phyloP scores from a whole-genome alignment of 2,113 vertebrate species.

The Speoplatyrhinus poulsoni region DNA sequence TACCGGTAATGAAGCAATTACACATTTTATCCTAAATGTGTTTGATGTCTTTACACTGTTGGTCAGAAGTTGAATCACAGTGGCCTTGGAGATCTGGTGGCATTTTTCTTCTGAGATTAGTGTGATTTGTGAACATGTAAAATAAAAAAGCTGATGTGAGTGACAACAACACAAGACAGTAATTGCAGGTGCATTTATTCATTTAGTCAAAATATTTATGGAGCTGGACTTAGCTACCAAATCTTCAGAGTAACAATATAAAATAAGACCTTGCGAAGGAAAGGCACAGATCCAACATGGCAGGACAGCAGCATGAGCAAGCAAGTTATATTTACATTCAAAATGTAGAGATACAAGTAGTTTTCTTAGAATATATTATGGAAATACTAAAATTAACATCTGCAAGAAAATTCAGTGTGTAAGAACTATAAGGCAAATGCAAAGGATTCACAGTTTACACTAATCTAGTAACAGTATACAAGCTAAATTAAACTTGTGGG shows the following conservation, averaged over 20 bases:
- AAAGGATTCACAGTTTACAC: slow-evolving; percentile 68
- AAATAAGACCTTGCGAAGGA: slow-evolving; percentile 68
- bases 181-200: slow-evolving; percentile 57
- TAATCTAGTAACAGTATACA: slow-evolving; percentile 29
- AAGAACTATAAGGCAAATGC: slow-evolving; percentile 61
- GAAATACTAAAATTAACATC: slow-evolving; percentile 35
- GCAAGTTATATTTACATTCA: slow-evolving; percentile 68
- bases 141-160: neutral
- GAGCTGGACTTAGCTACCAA: slow-evolving; percentile 57
- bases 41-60: too few species aligned
- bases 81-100: too few species aligned
- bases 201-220: slow-evolving; percentile 65
- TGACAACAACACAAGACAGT: slow-evolving; percentile 19
- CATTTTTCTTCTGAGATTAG: too few species aligned
- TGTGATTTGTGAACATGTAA: too few species aligned
- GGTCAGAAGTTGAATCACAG: too few species aligned
- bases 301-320: slow-evolving; percentile 74
- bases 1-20: too few species aligned
- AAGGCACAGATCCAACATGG: slow-evolving; percentile 77
- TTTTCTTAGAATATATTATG: slow-evolving; percentile 61
- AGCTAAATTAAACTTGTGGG: neutral
- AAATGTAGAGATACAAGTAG: slow-evolving; percentile 31
- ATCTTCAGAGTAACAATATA: slow-evolving; percentile 61
- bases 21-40: too few species aligned
- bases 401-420: slow-evolving; percentile 54